A percentile compares a stretch with the other conserved stretches of the same genome.
phyloP scores from a whole-genome alignment of 1,140 invertebrate genomes.

The Arion vulgaris region DNA sequence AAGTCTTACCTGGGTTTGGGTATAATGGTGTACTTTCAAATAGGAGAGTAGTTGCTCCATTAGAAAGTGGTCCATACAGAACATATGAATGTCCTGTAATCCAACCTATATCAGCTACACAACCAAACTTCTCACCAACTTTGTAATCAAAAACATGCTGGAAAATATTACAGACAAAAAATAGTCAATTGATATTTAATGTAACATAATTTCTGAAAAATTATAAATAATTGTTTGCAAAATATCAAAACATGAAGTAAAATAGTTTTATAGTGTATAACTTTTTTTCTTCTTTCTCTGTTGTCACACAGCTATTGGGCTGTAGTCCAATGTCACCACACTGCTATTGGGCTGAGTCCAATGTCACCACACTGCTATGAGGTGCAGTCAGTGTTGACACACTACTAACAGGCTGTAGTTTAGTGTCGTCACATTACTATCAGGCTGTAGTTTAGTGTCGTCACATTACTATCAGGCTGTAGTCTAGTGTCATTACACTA shows the following conservation, averaged over 20 bases:
- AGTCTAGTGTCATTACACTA: too few species aligned
- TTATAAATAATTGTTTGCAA: neutral
- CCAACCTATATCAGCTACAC: slow-evolving; percentile 78
- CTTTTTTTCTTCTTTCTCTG: too few species aligned
- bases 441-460: too few species aligned
- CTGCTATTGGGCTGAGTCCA: too few species aligned
- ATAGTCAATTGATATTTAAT: neutral
- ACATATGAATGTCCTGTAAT: slow-evolving; percentile 78
- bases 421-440: too few species aligned
- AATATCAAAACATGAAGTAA: neutral
- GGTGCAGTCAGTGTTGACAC: too few species aligned
- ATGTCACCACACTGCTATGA: too few species aligned
- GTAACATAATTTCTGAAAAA: neutral
- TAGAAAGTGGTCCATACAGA: slow-evolving; percentile 76
- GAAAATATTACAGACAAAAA: slow-evolving; percentile 27
- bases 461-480: too few species aligned
- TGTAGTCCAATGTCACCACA: too few species aligned
- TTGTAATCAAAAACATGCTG: slow-evolving; percentile 75
- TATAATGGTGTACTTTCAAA: slow-evolving; percentile 77
- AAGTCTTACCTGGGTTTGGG: slow-evolving; percentile 74
- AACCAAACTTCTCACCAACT: slow-evolving; percentile 75
- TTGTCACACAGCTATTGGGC: too few species aligned
- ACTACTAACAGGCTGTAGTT: too few species aligned
- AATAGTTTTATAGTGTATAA: too few species aligned
- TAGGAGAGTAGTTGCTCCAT: slow-evolving; percentile 76